These are phyloP conservation scores for Malurus elegans DNA, from an alignment of 2,113 vertebrate genomes.

Conservation along the genomic window DNA sequence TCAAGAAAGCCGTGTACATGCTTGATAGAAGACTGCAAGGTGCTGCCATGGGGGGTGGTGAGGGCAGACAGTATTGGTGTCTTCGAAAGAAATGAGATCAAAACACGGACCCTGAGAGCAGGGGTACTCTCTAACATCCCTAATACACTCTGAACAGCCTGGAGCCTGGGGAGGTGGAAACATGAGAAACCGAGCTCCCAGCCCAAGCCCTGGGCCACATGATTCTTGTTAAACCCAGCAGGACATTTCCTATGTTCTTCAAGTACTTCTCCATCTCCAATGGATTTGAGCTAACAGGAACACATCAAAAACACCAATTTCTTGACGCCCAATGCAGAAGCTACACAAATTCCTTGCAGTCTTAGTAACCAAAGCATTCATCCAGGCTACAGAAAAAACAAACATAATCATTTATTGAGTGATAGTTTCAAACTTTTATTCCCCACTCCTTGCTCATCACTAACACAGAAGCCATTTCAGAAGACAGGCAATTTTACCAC, in stretches of 20 bases:
- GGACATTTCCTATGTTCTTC: not conserved
- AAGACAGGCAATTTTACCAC: not conserved
- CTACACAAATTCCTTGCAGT: not conserved
- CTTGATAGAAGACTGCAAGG: not conserved
- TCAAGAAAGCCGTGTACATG: fast-evolving
- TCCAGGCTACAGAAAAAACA: not conserved
- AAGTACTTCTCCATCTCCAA: not conserved
- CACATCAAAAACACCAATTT: not conserved
- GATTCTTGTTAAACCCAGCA: not conserved
- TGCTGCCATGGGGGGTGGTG: fast-evolving
- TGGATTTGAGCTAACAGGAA: not conserved
- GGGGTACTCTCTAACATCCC: fast-evolving
- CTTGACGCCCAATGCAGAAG: not conserved
- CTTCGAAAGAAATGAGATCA: not conserved
- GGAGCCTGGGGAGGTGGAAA: not conserved
- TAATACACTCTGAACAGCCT: fast-evolving
- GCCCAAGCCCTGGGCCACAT: too few relatives aligned
- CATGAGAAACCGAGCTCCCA: not conserved
- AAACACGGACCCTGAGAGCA: not conserved
- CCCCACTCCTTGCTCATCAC: not conserved
- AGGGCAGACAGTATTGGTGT: fast-evolving
- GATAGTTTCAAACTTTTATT: not conserved
- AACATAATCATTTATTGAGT: not conserved
- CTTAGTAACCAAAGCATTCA: not conserved
- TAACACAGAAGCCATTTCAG: not conserved